These are phyloP conservation scores for Passerina amoena DNA, from an alignment of 2,113 vertebrate species.

Conservation along the genomic window DNA sequence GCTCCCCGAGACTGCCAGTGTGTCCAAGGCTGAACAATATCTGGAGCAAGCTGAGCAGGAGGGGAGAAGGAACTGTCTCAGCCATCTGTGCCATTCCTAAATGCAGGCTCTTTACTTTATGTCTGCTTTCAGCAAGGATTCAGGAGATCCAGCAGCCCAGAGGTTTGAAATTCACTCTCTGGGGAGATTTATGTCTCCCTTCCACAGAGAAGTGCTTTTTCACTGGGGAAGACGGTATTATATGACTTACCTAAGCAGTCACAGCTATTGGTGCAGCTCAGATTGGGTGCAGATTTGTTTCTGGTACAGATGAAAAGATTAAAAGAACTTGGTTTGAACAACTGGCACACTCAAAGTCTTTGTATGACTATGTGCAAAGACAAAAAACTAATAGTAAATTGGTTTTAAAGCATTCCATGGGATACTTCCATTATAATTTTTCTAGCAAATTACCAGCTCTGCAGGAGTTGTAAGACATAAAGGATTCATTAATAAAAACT, in stretches of 20 bases:
- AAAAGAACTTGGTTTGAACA: not conserved
- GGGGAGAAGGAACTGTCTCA: not conserved
- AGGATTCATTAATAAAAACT: not conserved
- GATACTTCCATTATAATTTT: not conserved
- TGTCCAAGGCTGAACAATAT: not conserved
- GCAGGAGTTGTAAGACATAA: not conserved
- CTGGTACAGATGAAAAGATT: not conserved
- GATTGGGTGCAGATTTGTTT: not conserved
- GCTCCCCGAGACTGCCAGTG: rapidly evolving
- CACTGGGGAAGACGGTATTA: not conserved
- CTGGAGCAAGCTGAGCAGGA: not conserved
- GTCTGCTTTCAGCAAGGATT: not conserved
- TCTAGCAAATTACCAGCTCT: not conserved
- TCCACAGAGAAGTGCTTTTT: not conserved
- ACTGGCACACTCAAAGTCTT: not conserved
- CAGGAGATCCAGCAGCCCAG: not conserved
- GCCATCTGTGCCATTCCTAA: not conserved
- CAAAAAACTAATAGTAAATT: not conserved
- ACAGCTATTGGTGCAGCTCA: not conserved
- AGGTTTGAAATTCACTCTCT: not conserved
- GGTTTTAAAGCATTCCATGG: not conserved
- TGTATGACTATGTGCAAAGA: not conserved
- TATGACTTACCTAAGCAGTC: not conserved
- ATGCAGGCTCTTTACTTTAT: not conserved
- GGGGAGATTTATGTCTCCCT: not conserved